A percentile compares a stretch with the other conserved stretches of the same genome.
phyloP scores from a whole-genome alignment of 2,797 vertebrate species.

The Anguilla anguilla region DNA sequence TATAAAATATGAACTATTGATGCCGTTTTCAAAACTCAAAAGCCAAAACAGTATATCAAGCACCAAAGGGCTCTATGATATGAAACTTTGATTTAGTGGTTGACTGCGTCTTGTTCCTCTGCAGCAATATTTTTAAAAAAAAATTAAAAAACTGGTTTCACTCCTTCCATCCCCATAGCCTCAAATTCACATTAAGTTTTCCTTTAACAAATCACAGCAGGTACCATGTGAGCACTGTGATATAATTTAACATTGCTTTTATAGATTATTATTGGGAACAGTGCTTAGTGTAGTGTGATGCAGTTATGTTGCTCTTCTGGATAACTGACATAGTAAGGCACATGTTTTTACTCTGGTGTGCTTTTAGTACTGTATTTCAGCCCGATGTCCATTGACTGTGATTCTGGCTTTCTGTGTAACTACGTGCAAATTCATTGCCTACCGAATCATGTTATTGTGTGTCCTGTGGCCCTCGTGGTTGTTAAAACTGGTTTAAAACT shows the following conservation, averaged over 20 bases:
- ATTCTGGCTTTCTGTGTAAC: background rate
- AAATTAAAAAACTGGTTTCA: too few species aligned
- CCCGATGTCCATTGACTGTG: background rate
- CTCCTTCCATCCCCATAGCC: too few species aligned
- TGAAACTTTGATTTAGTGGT: background rate
- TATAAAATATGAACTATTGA: too few species aligned
- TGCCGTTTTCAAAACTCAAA: background rate
- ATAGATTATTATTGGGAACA: background rate
- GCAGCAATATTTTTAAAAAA: too few species aligned
- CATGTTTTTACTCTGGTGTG: background rate
- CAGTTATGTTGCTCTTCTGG: too few species aligned
- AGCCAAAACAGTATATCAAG: background rate
- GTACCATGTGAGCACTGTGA: background rate
- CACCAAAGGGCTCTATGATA: background rate
- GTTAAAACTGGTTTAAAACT: background rate
- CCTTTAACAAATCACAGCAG: background rate
- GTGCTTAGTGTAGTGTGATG: background rate
- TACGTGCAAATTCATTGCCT: background rate
- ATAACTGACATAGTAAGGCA: too few species aligned
- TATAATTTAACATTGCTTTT: background rate
- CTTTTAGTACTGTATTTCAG: background rate
- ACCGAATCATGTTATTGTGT: background rate
- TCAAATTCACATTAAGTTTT: too few species aligned
- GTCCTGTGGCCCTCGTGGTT: background rate
- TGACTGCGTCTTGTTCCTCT: too few species aligned